Percentiles rank a stretch among this genome's conserved stretches.
Conservation (phyloP, 2,888 invertebrate genomes). For the Allophyes oxyacanthae region DNA sequence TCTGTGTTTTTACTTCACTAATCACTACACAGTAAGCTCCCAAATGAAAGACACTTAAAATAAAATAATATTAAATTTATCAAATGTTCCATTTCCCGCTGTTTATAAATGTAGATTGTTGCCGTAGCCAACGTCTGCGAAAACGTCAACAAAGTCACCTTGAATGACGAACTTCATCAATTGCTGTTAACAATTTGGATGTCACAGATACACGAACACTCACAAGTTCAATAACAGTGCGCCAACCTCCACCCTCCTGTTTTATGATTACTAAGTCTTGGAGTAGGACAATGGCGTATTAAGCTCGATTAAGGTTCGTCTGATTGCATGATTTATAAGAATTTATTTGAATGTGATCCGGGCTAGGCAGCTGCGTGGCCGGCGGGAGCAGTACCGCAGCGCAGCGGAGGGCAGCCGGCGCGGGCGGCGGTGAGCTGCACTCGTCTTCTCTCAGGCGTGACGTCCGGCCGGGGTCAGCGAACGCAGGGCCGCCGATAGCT, state of each 20-base stretch:
- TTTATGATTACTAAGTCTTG: slow-evolving; percentile 25
- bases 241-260: slow-evolving; percentile 25
- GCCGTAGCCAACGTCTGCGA: no score
- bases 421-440: slow-evolving; percentile 72
- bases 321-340: slow-evolving; percentile 65
- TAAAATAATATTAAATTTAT: no score
- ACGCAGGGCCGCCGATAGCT: slow-evolving; percentile 81
- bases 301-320: slow-evolving; percentile 54
- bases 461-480: slow-evolving; percentile 86
- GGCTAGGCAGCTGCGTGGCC: slow-evolving; percentile 47
- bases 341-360: slow-evolving; percentile 56
- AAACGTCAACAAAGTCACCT: slow-evolving; percentile 13
- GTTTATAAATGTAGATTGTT: not conserved
- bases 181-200: slow-evolving; percentile 6
- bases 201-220: slow-evolving; percentile 33
- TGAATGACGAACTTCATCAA: slow-evolving; percentile 4
- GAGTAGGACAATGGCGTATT: slow-evolving; percentile 33
- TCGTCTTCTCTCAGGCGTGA: slow-evolving; percentile 85
- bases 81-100: slow-evolving; percentile 7
- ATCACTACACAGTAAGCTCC: slow-evolving; percentile 16
- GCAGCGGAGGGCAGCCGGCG: slow-evolving; percentile 57
- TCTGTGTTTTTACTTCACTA: slow-evolving; percentile 2
- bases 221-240: slow-evolving; percentile 22
- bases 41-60: not conserved
- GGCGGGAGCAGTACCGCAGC: slow-evolving; percentile 37